Conservation (phyloP, 53 echinoderm and acorn worm species). For the Echinarachnius parma region DNA sequence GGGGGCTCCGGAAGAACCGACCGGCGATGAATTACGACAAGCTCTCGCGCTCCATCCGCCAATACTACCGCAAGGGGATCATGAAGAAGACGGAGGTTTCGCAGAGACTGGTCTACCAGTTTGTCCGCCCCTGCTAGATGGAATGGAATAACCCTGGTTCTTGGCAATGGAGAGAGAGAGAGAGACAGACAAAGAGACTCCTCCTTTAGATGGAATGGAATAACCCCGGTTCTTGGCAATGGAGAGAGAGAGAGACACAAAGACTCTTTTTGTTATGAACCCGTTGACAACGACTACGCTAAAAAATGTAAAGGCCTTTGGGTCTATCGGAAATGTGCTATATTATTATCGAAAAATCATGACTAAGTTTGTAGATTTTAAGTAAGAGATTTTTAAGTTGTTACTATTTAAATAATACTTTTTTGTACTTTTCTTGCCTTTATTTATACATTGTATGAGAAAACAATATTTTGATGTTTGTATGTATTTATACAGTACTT, state of each 20-base stretch:
- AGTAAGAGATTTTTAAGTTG: too few species aligned
- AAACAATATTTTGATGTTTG: too few species aligned
- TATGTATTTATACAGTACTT: too few species aligned
- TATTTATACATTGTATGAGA: too few species aligned
- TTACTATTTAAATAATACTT: too few species aligned
- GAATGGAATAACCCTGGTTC: not conserved
- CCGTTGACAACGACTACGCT: not conserved
- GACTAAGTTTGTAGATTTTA: too few species aligned
- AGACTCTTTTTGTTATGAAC: not conserved
- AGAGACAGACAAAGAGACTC: constrained; percentile 9
- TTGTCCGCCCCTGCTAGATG: constrained; percentile 78
- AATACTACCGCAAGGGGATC: constrained; percentile 92
- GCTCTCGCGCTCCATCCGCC: constrained; percentile 94
- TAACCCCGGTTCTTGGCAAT: not conserved
- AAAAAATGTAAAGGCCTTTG: too few species aligned
- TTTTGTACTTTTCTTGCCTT: too few species aligned
- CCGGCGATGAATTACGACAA: constrained; percentile 99
- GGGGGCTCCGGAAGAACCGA: constrained; percentile 95
- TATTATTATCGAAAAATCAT: too few species aligned
- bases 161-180: constrained; percentile 3
- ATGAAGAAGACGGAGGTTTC: constrained; percentile 99
- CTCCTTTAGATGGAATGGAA: constrained; percentile 56
- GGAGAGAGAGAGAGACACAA: not conserved
- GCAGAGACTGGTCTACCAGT: constrained; percentile 95
- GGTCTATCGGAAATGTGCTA: too few species aligned